These are phyloP conservation scores for Rhagophthalmus giganteus DNA, from an alignment of 2,888 invertebrate genomes.

Conservation along the genomic window DNA sequence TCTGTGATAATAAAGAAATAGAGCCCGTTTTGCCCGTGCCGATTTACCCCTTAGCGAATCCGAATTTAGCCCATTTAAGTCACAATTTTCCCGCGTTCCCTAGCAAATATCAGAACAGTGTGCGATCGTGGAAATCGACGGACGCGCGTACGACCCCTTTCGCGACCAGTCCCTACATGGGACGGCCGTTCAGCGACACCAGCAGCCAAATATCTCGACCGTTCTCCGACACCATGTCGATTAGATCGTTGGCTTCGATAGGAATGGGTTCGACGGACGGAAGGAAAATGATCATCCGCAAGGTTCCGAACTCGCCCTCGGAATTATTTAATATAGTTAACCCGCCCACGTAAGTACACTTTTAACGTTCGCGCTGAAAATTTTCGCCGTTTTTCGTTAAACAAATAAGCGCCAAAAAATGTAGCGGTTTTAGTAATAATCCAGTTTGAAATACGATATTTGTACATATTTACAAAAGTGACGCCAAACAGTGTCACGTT, in stretches of 20 bases:
- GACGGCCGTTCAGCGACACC: slow-evolving; percentile 56
- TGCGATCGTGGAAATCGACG: slow-evolving; percentile 17
- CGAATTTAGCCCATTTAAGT: slow-evolving; percentile 13
- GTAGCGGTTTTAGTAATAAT: no score
- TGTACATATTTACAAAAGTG: background rate
- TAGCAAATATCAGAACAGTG: slow-evolving; percentile 15
- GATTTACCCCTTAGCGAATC: slow-evolving; percentile 12
- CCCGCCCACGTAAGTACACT: slow-evolving; percentile 74
- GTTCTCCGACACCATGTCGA: slow-evolving; percentile 70
- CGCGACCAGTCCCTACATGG: slow-evolving; percentile 4
- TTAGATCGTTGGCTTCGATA: slow-evolving; percentile 79
- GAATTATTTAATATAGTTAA: slow-evolving; percentile 84
- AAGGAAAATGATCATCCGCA: slow-evolving; percentile 78
- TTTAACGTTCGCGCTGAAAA: background rate
- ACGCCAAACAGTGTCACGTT: background rate
- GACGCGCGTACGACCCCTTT: slow-evolving; percentile 6
- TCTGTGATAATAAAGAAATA: slow-evolving; percentile 17
- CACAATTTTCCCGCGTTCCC: slow-evolving; percentile 2
- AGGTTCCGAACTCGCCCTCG: slow-evolving; percentile 82
- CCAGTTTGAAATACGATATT: background rate
- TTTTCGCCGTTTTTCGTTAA: background rate
- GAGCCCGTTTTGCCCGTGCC: background rate
- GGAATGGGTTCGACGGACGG: slow-evolving; percentile 90
- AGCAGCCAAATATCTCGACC: slow-evolving; percentile 58
- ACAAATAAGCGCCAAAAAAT: background rate